Conservation (phyloP, 2,888 invertebrate species). For the Macrosiphum euphorbiae region DNA sequence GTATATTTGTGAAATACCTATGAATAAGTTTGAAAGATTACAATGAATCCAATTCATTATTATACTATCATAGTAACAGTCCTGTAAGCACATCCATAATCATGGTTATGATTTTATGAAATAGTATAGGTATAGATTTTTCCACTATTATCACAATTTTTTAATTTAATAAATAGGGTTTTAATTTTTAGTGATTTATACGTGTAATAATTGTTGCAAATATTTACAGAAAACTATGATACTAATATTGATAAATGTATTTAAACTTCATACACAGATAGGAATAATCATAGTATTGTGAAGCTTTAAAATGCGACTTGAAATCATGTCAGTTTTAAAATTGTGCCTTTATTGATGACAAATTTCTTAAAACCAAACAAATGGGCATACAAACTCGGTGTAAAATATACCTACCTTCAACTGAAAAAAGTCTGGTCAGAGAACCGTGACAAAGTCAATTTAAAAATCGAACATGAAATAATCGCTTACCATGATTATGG, state of each 20-base stretch:
- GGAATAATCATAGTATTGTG: background rate
- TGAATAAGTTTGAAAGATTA: background rate
- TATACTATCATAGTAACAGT: background rate
- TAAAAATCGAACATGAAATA: constrained; percentile 2
- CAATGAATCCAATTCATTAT: no score
- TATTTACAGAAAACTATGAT: background rate
- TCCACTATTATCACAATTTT: background rate
- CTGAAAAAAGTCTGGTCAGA: background rate
- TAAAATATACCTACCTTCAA: background rate
- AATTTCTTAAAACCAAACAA: background rate
- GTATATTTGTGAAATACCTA: background rate
- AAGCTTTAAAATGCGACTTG: background rate
- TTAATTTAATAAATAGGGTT: background rate
- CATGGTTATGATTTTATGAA: background rate
- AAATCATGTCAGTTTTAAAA: background rate
- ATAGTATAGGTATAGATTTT: background rate
- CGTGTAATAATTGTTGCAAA: background rate
- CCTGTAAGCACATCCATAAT: background rate
- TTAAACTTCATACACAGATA: background rate
- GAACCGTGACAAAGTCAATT: background rate
- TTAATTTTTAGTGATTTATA: background rate
- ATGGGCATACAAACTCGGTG: background rate
- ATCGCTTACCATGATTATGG: background rate
- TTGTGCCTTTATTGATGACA: background rate
- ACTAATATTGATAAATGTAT: background rate